Conservation (phyloP, 53 echinoderm and acorn worm species). For the Echinarachnius parma region DNA sequence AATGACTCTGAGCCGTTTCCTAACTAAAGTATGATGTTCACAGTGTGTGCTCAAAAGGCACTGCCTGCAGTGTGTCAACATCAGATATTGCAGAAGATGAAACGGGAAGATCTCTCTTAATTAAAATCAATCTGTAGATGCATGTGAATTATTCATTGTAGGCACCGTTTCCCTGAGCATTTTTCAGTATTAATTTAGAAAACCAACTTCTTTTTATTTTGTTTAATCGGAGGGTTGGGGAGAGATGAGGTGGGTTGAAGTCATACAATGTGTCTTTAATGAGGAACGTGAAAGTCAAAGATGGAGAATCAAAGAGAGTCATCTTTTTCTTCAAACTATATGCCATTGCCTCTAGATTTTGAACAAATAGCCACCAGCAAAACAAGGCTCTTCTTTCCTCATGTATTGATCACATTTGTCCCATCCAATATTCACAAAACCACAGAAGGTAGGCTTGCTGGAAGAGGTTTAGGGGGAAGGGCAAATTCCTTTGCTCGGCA, state of each 20-base stretch:
- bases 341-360: constrained; percentile 43
- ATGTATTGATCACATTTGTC: constrained; percentile 29
- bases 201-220: neutral
- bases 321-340: too few relatives aligned
- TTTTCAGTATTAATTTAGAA: constrained; percentile 28
- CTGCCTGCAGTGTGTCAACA: constrained; percentile 35
- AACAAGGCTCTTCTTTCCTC: constrained; percentile 31
- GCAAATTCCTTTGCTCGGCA: too few relatives aligned
- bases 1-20: too few relatives aligned
- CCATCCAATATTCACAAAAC: too few relatives aligned
- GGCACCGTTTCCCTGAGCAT: constrained; percentile 4
- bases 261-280: too few relatives aligned
- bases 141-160: constrained; percentile 33
- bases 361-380: constrained; percentile 20
- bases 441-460: too few relatives aligned
- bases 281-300: too few relatives aligned
- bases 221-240: too few relatives aligned
- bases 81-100: constrained; percentile 32
- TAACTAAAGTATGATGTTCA: too few relatives aligned
- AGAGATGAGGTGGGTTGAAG: constrained; percentile 10
- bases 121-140: constrained; percentile 38
- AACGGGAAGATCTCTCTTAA: constrained; percentile 36
- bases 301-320: constrained; percentile 25
- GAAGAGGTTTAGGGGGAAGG: constrained; percentile 6
- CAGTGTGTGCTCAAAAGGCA: constrained; percentile 24